Base-by-base conservation (phyloP, 2,888 invertebrate genomes). In the Acanthosepion lycidas region DNA sequence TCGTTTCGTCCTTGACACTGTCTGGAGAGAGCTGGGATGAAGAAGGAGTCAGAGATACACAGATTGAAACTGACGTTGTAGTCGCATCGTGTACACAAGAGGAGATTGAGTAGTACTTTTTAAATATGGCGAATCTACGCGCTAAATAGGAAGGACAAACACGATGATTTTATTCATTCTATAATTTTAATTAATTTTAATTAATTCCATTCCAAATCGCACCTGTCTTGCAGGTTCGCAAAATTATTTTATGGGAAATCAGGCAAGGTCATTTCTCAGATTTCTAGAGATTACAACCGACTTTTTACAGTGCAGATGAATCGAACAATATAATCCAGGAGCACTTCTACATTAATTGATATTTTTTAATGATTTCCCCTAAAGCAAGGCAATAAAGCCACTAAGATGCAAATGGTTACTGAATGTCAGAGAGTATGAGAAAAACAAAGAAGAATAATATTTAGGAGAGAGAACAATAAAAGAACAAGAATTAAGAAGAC, bases 1-100 rank as follows among this genome's bases (percentile, higher is more conserved):
- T 78, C 78, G 78, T 78, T 78, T 78, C n/a, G 78, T 78, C 78
- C 78, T 78, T 78, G 78, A 78, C 78, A n/a, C n/a, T 33, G 78
- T 78, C 78, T n/a, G 78, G 18, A 78, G 78, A 18, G 78, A 12
- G n/a, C n/a, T 12, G 12, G 33, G 78, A 78, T n/a, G n/a, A 12
- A 33, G n/a, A 78, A 9, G 15, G 78, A n/a, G 78, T 2, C 3
- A 78, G 78, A 12, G n/a, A n/a, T 1, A 15, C 28, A 12, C 8
- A 33, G n/a, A 78, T 78, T n/a, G n/a, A n/a, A 2, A 6, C 12
- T n/a, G 78, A 78, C 12, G 78, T 33, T 8, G 8, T n/a, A n/a
- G n/a, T n/a, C 15, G n/a, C n/a, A 78, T 33, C 15, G 9, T 1
- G n/a, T 28, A 78, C 8, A 28, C 28, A n/a, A 78, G 9, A n/a